Evolutionary conservation across 2,888 invertebrate genomes (phyloP), one percentile per base, ranked within the genome.

Genomic region (Meloe dianella): DNA sequence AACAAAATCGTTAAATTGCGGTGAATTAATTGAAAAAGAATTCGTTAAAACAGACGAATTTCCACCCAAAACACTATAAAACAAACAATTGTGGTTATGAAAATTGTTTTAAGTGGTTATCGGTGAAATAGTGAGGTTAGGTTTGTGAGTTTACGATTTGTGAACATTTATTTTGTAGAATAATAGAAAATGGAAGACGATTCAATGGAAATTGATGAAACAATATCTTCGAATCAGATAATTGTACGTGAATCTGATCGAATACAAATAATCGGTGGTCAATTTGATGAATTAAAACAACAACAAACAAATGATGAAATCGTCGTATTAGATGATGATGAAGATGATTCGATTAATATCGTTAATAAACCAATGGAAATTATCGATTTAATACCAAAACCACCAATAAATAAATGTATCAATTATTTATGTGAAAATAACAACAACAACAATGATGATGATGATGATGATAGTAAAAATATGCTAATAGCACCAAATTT

Each of bases 391-490:
- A 81, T 82, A 8, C 75, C 79, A 17, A 75, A 76, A 63, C 73
- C 75, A 8, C 74, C 67, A 38, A 75, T 72, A 54, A 79, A 78
- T 17, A 84, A 84, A 70, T 90, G 90, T 71, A 84, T 90, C 8
- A 90, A 90, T 80, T 85, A 85, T 41, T 77, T 80, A 10, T 90
- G 90, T 74, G 72, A 74, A 0, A 86, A 86, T 24, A 32, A n/a
- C 1, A 68, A 59, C 30, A 38, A 60, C 22, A 27, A 4, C 47
- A 32, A 32, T 2, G 8, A 32, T n/a, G 14, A 38, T 38, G 14
- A 2, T n/a, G 47, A 20, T 47, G 9, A 20, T 47, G 47, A 51
- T 30, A 85, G 85, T 8, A 8, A 79, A 2, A 79, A 84, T 35
- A 83, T 86, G 76, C 80, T 81, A 2, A 81, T 82, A 0, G 87